phyloP scores from a whole-genome alignment of 2,888 invertebrate species.

The Dasysyrphus albostriatus region DNA sequence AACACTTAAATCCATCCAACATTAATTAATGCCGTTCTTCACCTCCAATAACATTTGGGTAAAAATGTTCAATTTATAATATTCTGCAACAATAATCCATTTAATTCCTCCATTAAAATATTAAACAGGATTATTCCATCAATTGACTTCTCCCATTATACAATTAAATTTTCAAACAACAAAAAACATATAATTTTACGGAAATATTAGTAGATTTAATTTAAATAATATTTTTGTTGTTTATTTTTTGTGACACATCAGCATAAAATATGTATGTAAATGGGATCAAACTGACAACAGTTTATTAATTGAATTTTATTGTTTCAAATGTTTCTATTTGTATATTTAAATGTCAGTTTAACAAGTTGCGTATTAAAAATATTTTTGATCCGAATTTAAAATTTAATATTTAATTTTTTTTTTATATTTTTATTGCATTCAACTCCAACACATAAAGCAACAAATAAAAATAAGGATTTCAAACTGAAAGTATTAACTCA shows the following conservation, averaged over 20 bases:
- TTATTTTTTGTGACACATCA: neutral
- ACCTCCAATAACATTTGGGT: neutral
- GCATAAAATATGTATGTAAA: neutral
- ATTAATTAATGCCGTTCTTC: too few relatives aligned
- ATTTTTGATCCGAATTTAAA: neutral
- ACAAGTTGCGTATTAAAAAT: neutral
- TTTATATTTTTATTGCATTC: neutral
- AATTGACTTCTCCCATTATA: slow-evolving; percentile 28
- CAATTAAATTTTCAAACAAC: slow-evolving; percentile 20
- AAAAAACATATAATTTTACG: neutral
- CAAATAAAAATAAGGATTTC: neutral
- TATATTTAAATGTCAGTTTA: neutral
- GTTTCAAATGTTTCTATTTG: neutral
- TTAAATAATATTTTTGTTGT: slow-evolving; percentile 17
- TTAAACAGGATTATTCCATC: slow-evolving; percentile 36
- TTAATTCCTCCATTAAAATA: slow-evolving; percentile 33
- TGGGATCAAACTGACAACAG: neutral
- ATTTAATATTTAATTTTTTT: slow-evolving; percentile 1
- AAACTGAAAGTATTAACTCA: neutral
- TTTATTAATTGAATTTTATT: slow-evolving; percentile 19
- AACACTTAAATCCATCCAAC: too few relatives aligned
- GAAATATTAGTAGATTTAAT: slow-evolving; percentile 10
- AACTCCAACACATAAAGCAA: neutral
- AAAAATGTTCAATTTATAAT: slow-evolving; percentile 5
- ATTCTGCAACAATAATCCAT: neutral